phyloP scores from a whole-genome alignment of 2,113 vertebrate species.

The Circaetus cinerascens region DNA sequence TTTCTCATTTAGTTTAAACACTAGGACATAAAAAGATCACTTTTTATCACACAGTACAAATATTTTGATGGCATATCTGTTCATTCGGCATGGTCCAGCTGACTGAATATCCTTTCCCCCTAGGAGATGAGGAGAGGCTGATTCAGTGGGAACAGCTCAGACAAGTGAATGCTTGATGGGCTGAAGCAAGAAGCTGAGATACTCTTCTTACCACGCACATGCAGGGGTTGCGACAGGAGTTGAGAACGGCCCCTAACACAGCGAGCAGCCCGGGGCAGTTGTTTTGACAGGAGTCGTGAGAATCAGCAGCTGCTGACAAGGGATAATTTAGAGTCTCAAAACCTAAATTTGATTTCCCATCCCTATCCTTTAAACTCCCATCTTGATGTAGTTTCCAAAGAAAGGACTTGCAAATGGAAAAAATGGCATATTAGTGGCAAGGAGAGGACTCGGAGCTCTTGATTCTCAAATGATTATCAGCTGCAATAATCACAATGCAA shows the following conservation, averaged over 20 bases:
- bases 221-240: not conserved
- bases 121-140: not conserved
- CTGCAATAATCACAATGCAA: not conserved
- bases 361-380: not conserved
- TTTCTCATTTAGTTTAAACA: not conserved
- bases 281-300: not conserved
- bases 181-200: not conserved
- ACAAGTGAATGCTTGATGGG: not conserved
- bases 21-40: not conserved
- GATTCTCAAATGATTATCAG: not conserved
- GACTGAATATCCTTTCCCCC: not conserved
- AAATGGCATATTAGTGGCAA: not conserved
- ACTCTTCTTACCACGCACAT: accelerated
- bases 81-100: not conserved
- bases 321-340: not conserved
- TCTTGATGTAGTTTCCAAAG: not conserved
- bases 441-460: not conserved
- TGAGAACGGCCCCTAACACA: not conserved
- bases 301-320: not conserved
- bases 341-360: not conserved
- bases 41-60: not conserved
- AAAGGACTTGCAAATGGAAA: not conserved
- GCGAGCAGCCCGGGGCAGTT: accelerated
- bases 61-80: not conserved
- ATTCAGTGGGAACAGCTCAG: not conserved